Percentiles rank a stretch among this genome's conserved stretches.
These are phyloP conservation scores for Drosophila monieri DNA, from an alignment of 2,888 invertebrate genomes.

Conservation along the genomic window DNA sequence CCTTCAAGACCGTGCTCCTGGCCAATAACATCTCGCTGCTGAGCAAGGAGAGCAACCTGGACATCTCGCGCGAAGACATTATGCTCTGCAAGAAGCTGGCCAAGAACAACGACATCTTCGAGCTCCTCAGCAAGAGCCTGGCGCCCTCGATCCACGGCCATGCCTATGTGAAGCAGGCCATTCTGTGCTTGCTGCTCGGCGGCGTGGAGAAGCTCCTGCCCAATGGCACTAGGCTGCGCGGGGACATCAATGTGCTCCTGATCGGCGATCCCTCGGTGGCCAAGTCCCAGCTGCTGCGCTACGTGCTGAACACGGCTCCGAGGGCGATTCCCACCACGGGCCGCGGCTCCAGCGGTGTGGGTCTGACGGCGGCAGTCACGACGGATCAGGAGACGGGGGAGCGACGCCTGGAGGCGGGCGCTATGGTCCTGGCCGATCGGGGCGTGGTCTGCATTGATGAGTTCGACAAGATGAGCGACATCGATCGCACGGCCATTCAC, in stretches of 20 bases:
- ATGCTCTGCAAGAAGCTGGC: slow-evolving; percentile 93
- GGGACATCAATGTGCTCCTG: slow-evolving; percentile 94
- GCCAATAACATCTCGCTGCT: slow-evolving; percentile 96
- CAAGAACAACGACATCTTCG: slow-evolving; percentile 92
- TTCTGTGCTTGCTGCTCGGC: slow-evolving; percentile 96
- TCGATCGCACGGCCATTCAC: slow-evolving; percentile 99
- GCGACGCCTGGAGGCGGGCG: slow-evolving; percentile 96
- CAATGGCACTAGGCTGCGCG: slow-evolving; percentile 96
- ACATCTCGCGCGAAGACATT: slow-evolving; percentile 94
- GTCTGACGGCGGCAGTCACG: slow-evolving; percentile 99
- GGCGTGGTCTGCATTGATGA: slow-evolving; percentile 98
- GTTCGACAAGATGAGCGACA: slow-evolving; percentile 99
- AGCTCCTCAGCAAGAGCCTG: slow-evolving; percentile 94
- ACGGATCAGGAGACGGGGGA: slow-evolving; percentile 97
- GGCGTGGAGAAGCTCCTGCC: slow-evolving; percentile 97
- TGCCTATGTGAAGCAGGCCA: slow-evolving; percentile 97
- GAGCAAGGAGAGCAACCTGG: slow-evolving; percentile 92
- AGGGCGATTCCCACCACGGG: slow-evolving; percentile 98
- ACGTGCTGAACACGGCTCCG: slow-evolving; percentile 97
- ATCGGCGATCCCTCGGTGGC: slow-evolving; percentile 99
- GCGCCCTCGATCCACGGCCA: slow-evolving; percentile 99
- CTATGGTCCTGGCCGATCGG: slow-evolving; percentile 99
- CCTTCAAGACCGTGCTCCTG: slow-evolving; percentile 95
- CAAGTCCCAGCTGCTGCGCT: slow-evolving; percentile 97
- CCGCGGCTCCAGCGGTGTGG: slow-evolving; percentile 98